phyloP scores from a whole-genome alignment of 1,140 invertebrate genomes.

The Ridgeia piscesae region DNA sequence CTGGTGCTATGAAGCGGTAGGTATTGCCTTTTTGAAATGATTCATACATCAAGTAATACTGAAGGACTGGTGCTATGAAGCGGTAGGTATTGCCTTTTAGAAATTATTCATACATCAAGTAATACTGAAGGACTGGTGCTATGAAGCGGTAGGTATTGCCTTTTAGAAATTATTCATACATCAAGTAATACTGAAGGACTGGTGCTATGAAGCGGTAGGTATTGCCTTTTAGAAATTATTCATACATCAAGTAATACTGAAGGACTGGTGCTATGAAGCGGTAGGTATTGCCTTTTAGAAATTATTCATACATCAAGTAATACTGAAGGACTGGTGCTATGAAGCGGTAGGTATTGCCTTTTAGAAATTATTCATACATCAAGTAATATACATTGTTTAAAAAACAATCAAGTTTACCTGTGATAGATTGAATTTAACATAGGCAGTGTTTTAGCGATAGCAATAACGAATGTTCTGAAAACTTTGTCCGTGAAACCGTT shows the following conservation, averaged over 20 bases:
- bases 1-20: constrained; percentile 94
- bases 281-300: constrained; percentile 48
- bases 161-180: too few species aligned
- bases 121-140: constrained; percentile 97
- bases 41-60: too few species aligned
- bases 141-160: constrained; percentile 73
- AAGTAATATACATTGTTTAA: background rate
- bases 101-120: too few species aligned
- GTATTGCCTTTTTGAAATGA: constrained; percentile 29
- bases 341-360: constrained; percentile 69
- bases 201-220: constrained; percentile 90
- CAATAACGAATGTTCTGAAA: background rate
- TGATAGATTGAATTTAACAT: background rate
- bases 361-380: too few species aligned
- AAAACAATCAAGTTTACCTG: background rate
- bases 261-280: constrained; percentile 99
- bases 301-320: too few species aligned
- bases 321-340: constrained; percentile 98
- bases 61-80: constrained; percentile 99
- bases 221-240: background rate
- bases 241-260: too few species aligned
- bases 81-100: constrained; percentile 57
- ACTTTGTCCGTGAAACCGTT: background rate
- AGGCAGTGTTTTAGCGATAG: background rate
- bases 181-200: constrained; percentile 95